These are phyloP conservation scores for Amiota communis DNA, from an alignment of 2,888 invertebrate species.

Conservation along the genomic window DNA sequence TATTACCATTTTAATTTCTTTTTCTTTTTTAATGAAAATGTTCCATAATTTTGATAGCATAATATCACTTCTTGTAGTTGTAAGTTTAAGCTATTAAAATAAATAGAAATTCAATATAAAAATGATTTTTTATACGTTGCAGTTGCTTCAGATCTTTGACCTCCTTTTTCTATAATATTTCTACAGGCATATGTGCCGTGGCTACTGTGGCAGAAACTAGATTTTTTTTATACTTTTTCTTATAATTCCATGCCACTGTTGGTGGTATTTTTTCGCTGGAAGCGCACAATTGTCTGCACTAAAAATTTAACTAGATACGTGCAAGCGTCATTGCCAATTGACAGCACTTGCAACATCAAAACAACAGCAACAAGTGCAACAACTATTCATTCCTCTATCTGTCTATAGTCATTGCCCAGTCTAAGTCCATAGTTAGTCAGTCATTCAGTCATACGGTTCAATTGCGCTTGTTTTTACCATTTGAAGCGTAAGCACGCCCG, in stretches of 20 bases:
- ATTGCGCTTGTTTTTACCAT: conserved; percentile 17
- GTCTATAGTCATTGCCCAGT: too few relatives aligned
- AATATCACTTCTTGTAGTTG: background rate
- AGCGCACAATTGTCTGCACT: conserved; percentile 4
- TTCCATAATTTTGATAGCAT: conserved; percentile 12
- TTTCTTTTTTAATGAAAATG: conserved; percentile 19
- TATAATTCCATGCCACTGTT: conserved; percentile 16
- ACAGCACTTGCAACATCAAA: conserved; percentile 7
- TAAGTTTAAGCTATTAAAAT: too few relatives aligned
- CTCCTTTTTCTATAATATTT: conserved; percentile 53
- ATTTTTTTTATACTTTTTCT: background rate
- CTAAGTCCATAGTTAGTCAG: background rate
- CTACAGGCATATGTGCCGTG: background rate
- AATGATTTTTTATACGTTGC: background rate
- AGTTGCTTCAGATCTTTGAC: conserved; percentile 44
- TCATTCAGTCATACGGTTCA: conserved; percentile 3
- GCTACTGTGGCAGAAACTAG: conserved; percentile 2
- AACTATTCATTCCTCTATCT: background rate
- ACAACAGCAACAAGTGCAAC: conserved; percentile 24
- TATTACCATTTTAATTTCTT: too few relatives aligned
- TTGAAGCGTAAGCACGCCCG: conserved; percentile 20
- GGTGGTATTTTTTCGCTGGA: conserved; percentile 23
- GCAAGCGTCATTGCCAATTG: conserved; percentile 25
- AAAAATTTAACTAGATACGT: conserved; percentile 16
- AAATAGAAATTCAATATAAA: too few relatives aligned